These are phyloP conservation scores for Papilio gigon DNA, from an alignment of 2,888 invertebrate genomes.

Conservation along the genomic window DNA sequence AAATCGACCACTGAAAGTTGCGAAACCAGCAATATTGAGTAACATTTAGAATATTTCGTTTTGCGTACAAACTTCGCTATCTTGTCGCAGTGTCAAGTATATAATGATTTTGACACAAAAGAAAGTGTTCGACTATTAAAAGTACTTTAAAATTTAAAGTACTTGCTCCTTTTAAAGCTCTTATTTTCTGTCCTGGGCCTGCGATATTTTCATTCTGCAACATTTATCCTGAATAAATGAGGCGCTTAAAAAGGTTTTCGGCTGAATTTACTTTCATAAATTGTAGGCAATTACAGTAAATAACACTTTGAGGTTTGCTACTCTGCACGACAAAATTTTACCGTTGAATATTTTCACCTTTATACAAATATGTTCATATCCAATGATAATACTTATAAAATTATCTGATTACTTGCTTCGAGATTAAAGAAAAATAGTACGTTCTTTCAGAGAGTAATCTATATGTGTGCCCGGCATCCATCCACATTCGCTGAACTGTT, in stretches of 20 bases:
- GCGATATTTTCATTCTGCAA: constrained; percentile 26
- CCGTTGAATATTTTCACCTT: constrained; percentile 9
- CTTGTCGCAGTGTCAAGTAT: too few relatives aligned
- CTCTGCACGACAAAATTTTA: constrained; percentile 23
- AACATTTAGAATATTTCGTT: too few relatives aligned
- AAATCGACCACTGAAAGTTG: too few relatives aligned
- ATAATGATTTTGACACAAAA: neutral
- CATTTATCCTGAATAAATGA: constrained; percentile 31
- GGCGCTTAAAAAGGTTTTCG: constrained; percentile 25
- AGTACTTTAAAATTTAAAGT: neutral
- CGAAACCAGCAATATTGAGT: too few relatives aligned
- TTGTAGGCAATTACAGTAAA: constrained; percentile 28
- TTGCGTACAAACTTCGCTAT: too few relatives aligned
- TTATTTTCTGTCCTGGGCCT: constrained; percentile 23
- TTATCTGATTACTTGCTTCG: neutral
- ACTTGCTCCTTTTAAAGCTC: constrained; percentile 14
- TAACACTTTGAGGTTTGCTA: constrained; percentile 29
- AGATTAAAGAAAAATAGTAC: neutral
- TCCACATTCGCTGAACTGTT: too few relatives aligned
- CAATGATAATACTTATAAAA: neutral
- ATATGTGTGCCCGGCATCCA: too few relatives aligned
- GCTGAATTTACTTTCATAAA: constrained; percentile 27
- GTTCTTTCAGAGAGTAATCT: too few relatives aligned
- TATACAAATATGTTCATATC: constrained; percentile 7
- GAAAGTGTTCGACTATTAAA: neutral